Percentiles rank a stretch among this genome's conserved stretches.
Evolutionary conservation across 2,888 invertebrate genomes (phyloP).

Genomic region (Drymonia ruficornis): DNA sequence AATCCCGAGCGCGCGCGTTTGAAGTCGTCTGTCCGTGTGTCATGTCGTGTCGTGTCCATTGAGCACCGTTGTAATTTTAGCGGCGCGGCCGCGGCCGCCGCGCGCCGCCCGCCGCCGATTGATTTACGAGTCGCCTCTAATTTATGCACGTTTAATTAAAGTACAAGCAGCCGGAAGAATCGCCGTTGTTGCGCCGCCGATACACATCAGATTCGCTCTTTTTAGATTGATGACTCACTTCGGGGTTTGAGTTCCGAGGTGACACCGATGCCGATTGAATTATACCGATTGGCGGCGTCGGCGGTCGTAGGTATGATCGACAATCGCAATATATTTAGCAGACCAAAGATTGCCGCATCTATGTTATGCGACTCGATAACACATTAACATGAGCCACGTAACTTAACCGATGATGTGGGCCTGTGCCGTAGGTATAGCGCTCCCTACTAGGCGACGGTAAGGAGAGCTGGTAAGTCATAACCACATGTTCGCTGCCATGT

Average conservation of each 20-base stretch:
- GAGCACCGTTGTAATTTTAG: slow-evolving; percentile 50
- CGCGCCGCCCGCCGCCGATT: slow-evolving; percentile 48
- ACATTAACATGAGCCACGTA: slow-evolving; percentile 33
- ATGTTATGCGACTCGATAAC: slow-evolving; percentile 16
- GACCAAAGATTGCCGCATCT: slow-evolving; percentile 21
- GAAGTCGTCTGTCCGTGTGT: slow-evolving; percentile 41
- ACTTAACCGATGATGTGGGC: slow-evolving; percentile 22
- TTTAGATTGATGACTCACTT: slow-evolving; percentile 42
- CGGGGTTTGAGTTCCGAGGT: slow-evolving; percentile 6
- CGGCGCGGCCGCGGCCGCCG: slow-evolving; percentile 30
- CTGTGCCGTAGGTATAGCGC: slow-evolving; percentile 9
- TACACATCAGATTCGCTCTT: slow-evolving; percentile 28
- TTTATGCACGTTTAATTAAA: slow-evolving; percentile 80
- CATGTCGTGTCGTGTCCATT: slow-evolving; percentile 52
- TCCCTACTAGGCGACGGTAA: slow-evolving; percentile 28
- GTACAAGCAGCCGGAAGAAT: slow-evolving; percentile 73
- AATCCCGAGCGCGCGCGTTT: slow-evolving; percentile 55
- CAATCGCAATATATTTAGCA: slow-evolving; percentile 12
- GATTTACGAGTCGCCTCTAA: slow-evolving; percentile 68
- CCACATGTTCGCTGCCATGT: slow-evolving; percentile 35
- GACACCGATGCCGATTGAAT: not conserved
- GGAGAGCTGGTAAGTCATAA: slow-evolving; percentile 37
- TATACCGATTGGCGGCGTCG: no score
- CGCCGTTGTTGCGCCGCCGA: slow-evolving; percentile 26
- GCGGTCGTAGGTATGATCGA: slow-evolving; percentile 7